Conservation (phyloP, 2,797 vertebrate genomes). For the Siniperca scherzeri region DNA sequence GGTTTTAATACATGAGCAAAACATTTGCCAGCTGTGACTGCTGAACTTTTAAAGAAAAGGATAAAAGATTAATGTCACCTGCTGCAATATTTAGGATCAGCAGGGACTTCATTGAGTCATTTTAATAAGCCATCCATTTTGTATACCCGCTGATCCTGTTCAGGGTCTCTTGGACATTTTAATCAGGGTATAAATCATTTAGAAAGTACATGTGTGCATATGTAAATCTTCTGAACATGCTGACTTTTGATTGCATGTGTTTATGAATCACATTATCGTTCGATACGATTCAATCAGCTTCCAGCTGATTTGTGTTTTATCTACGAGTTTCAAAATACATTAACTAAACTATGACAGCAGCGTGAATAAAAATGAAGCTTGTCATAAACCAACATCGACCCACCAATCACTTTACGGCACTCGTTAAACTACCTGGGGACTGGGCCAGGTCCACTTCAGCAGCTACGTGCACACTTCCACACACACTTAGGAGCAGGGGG, state of each 20-base stretch:
- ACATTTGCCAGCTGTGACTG: not conserved
- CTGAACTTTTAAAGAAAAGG: not conserved
- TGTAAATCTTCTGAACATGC: constrained; percentile 13
- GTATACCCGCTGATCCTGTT: not conserved
- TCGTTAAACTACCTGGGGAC: too few relatives aligned
- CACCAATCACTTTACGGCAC: too few relatives aligned
- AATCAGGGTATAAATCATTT: not conserved
- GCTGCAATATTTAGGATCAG: not conserved
- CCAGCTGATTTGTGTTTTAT: not conserved
- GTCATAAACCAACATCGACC: not conserved
- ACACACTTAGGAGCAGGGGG: too few relatives aligned
- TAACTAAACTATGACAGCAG: not conserved
- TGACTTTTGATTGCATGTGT: not conserved
- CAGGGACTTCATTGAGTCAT: not conserved
- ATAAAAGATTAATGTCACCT: not conserved
- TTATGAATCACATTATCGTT: not conserved
- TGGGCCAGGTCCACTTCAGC: not conserved
- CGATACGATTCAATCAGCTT: too few relatives aligned
- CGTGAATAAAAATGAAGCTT: not conserved
- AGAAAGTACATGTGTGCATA: not conserved
- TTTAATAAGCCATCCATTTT: not conserved
- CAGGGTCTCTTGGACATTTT: not conserved
- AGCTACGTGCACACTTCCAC: not conserved
- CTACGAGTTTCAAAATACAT: not conserved
- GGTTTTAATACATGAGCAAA: not conserved